A percentile compares a stretch with the other conserved stretches of the same genome.
Evolutionary conservation across 2,113 vertebrate species (phyloP).

Genomic region (Carettochelys insculpta): DNA sequence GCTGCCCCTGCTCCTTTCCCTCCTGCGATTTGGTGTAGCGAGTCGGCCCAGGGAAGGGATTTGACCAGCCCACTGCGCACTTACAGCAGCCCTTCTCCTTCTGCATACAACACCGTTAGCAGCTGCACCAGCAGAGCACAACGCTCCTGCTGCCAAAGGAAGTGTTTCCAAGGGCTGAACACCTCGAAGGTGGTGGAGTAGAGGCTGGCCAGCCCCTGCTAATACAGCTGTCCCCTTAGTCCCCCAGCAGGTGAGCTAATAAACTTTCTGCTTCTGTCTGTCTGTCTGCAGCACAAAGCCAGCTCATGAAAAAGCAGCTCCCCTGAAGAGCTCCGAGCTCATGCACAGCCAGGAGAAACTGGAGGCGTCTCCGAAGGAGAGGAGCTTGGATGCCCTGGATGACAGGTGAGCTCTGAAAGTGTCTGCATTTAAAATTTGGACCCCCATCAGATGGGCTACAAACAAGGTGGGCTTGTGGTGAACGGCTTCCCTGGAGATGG

Average conservation of each 20-base stretch:
- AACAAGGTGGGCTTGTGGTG: background rate
- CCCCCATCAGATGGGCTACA: too few relatives aligned
- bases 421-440: too few relatives aligned
- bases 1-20: background rate
- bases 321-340: conserved; percentile 61
- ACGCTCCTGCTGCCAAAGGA: conserved; percentile 2
- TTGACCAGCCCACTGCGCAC: rapidly evolving
- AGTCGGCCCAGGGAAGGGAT: background rate
- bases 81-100: rapidly evolving
- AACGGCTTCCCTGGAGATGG: background rate
- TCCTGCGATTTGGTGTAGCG: background rate
- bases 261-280: background rate
- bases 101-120: background rate
- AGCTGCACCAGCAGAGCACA: background rate
- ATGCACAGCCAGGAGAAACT: conserved; percentile 52
- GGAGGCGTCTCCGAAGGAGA: conserved; percentile 65
- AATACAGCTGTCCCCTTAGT: background rate
- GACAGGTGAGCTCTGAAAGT: conserved; percentile 46
- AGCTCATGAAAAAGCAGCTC: conserved; percentile 68
- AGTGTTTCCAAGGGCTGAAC: rapidly evolving
- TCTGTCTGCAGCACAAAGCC: conserved; percentile 46
- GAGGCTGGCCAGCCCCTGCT: rapidly evolving
- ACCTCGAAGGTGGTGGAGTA: background rate
- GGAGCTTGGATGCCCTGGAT: conserved; percentile 44
- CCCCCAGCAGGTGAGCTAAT: background rate